Conservation (phyloP, 1,140 invertebrate species). For the Drosophila pectinifera region DNA sequence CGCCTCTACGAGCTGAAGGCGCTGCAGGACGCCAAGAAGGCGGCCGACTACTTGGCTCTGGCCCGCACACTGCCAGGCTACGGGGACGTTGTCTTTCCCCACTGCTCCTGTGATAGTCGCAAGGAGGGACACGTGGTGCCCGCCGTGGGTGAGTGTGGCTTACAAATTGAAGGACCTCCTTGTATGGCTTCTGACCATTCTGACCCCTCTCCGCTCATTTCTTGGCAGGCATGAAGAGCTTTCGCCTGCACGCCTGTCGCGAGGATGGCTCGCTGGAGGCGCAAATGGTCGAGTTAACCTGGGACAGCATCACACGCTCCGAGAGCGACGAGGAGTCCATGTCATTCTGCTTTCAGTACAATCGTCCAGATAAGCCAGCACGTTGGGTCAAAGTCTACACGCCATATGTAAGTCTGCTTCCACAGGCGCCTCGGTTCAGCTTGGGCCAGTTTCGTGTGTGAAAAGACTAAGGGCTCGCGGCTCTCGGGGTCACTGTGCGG, state of each 20-base stretch:
- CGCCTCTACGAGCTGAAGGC: slow-evolving; percentile 97
- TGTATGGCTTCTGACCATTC: neutral
- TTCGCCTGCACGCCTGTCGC: slow-evolving; percentile 95
- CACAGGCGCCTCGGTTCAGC: no score
- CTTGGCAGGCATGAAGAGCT: slow-evolving; percentile 86
- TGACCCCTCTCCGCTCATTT: neutral
- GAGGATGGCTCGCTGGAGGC: slow-evolving; percentile 94
- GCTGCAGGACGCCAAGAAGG: slow-evolving; percentile 94
- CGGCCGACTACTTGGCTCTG: slow-evolving; percentile 94
- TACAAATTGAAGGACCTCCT: no score
- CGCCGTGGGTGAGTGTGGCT: slow-evolving; percentile 87
- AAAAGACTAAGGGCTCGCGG: no score
- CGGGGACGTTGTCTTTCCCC: slow-evolving; percentile 96
- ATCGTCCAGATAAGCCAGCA: slow-evolving; percentile 91
- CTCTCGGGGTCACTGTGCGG: neutral
- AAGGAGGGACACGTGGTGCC: slow-evolving; percentile 96
- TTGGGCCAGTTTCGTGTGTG: no score
- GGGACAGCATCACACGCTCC: slow-evolving; percentile 93
- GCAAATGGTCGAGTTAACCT: slow-evolving; percentile 94
- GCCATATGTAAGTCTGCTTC: slow-evolving; percentile 90
- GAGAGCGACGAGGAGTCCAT: slow-evolving; percentile 96
- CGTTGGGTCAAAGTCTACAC: slow-evolving; percentile 95
- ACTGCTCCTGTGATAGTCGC: slow-evolving; percentile 96
- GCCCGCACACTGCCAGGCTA: slow-evolving; percentile 95
- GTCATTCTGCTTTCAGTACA: slow-evolving; percentile 95